Evolutionary conservation across 35 echinoderm and acorn worm species (phyloP), one percentile per base, ranked within the genome.

Genomic region (Anneissia japonica): DNA sequence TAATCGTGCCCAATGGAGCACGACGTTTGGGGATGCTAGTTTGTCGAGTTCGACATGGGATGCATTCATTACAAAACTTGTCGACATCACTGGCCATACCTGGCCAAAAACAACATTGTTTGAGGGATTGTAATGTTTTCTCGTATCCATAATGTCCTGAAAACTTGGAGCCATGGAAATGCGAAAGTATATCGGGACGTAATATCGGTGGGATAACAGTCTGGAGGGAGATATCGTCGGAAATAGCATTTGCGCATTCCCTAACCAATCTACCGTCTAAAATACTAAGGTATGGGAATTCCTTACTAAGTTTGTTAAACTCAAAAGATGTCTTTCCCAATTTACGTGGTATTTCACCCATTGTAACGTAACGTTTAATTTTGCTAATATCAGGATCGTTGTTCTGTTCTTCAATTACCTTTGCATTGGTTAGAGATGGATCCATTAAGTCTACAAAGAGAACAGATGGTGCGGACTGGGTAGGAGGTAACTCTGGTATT

Each of bases 241-340:
- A 56, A 33, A 84, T 19, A n/a, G n/a, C n/a, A n/a, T n/a, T n/a
- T 3, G 74, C 10, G 23, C 56, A 34, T 7, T 35, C 12, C 33
- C 83, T 28, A 34, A 33, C 56, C 10, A 84, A 31, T 30, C 56
- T 31, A 32, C 83, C 83, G 30, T 84, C 83, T 4, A 30, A 30
- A 3, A 84, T 6, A 3, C 13, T 73, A 17, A 84, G 34, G 21
- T 73, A 33, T 35, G 83, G 32, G 36, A 37, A 86, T 76, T 86
- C 64, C 84, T 73, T 74, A 35, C 51, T 75, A 36, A 86, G 72
- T 76, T 86, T 86, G 16, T 40, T 19, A 29, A 74, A 35, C 23
- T 35, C 5, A 34, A 29, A 9, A 75, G 1, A 30, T 86, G 1
- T 30, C 23, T n/a, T 23, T 13, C 38, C 21, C 16, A 23, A 29